Conservation (phyloP, 2,888 invertebrate genomes). For the Neoaliturus tenellus region DNA sequence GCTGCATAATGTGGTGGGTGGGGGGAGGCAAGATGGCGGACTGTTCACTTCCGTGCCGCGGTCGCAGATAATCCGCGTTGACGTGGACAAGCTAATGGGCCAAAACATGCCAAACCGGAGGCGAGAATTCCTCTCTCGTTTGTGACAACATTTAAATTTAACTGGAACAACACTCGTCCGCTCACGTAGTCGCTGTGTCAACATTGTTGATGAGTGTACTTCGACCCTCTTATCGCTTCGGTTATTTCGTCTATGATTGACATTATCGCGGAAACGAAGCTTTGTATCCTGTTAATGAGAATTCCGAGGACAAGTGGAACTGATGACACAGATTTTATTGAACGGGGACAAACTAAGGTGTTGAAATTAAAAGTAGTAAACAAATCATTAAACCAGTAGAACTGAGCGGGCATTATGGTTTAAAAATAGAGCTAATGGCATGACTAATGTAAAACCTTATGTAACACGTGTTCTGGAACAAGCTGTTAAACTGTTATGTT, state of each 20-base stretch:
- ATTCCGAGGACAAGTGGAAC: not conserved
- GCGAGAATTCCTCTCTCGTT: no score
- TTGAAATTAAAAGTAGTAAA: no score
- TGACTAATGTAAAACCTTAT: not conserved
- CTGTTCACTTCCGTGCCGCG: slow-evolving; percentile 5
- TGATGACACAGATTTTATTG: not conserved
- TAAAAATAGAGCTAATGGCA: no score
- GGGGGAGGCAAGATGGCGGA: slow-evolving; percentile 38
- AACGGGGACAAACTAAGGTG: not conserved
- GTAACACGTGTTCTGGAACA: not conserved
- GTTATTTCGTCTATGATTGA: not conserved
- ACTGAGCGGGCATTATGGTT: no score
- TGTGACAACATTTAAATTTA: no score
- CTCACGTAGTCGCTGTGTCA: not conserved
- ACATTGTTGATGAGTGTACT: not conserved
- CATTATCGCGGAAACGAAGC: not conserved
- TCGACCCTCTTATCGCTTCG: not conserved
- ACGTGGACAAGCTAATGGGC: not conserved
- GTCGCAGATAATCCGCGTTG: slow-evolving; percentile 4
- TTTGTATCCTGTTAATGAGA: not conserved
- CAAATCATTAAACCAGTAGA: no score
- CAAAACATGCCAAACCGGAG: not conserved
- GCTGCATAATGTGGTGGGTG: slow-evolving; percentile 9
- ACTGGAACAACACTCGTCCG: not conserved
- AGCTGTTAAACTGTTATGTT: not conserved